Percentiles rank a stretch among this genome's conserved stretches.
Evolutionary conservation across 2,797 vertebrate genomes (phyloP).

Genomic region (Australoheros facetus): DNA sequence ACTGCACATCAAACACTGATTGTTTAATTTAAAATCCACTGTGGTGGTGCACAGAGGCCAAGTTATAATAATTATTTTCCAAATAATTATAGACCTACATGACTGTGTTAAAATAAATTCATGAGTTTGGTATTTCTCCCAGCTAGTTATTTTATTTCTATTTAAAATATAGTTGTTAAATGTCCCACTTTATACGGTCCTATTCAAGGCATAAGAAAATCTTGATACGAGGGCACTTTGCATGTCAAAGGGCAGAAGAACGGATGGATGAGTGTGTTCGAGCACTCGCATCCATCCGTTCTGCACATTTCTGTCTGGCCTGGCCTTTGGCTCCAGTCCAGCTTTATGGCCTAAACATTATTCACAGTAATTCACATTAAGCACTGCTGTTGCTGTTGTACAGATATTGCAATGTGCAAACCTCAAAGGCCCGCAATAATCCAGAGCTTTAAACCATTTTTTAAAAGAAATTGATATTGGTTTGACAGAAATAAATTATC

Average conservation of each 20-base stretch:
- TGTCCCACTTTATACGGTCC: neutral
- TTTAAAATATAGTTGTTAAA: neutral
- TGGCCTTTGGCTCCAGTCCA: neutral
- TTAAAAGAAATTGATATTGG: no score
- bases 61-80: neutral
- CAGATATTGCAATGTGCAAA: no score
- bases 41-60: neutral
- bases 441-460: neutral
- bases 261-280: neutral
- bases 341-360: neutral
- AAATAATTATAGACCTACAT: neutral
- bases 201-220: neutral
- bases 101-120: neutral
- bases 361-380: neutral
- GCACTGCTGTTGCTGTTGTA: neutral
- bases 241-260: neutral
- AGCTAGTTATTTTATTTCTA: neutral
- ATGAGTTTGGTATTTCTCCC: neutral
- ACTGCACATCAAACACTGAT: neutral
- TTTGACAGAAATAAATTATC: no score
- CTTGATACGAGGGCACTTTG: neutral
- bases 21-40: neutral
- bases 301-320: neutral
- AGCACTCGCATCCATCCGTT: no score
- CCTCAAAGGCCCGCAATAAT: neutral